A percentile compares a stretch with the other conserved stretches of the same genome.
phyloP scores from a whole-genome alignment of 2,797 vertebrate species.

The Loriculus beryllinus region DNA sequence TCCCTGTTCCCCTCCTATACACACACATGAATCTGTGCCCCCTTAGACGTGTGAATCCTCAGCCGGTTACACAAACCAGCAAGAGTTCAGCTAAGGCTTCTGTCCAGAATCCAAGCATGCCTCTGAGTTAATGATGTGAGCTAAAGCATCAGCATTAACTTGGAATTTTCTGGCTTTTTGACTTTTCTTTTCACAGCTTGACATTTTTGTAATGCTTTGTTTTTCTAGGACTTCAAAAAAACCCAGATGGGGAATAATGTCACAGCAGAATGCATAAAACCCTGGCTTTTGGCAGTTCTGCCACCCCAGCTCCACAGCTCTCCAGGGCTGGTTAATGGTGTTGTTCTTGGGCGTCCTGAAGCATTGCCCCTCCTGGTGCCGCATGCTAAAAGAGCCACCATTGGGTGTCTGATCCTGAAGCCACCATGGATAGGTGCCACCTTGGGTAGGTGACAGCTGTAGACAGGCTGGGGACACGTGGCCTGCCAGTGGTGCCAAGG shows the following conservation, averaged over 20 bases:
- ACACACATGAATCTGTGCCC: background rate
- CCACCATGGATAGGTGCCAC: background rate
- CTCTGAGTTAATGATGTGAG: slow-evolving; percentile 51
- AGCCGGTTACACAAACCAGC: background rate
- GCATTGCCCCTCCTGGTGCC: background rate
- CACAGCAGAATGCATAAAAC: background rate
- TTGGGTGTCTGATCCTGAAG: background rate
- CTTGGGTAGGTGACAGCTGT: background rate
- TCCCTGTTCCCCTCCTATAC: background rate
- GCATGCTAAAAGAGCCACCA: rapidly evolving
- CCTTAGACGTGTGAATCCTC: background rate
- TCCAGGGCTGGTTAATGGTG: background rate
- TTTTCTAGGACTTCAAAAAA: background rate
- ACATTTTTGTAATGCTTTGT: slow-evolving; percentile 18
- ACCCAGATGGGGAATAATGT: background rate
- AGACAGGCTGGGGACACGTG: background rate
- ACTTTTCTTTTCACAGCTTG: slow-evolving; percentile 59
- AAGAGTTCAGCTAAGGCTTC: slow-evolving; percentile 19
- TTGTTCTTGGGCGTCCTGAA: rapidly evolving
- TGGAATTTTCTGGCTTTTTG: slow-evolving; percentile 40
- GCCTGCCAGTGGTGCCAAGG: background rate
- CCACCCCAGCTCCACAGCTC: background rate
- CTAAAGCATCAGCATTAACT: slow-evolving; percentile 54
- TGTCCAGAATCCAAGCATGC: background rate
- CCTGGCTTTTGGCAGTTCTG: background rate